Conservation (phyloP, 1,140 invertebrate genomes). For the Drosophila virilis region DNA sequence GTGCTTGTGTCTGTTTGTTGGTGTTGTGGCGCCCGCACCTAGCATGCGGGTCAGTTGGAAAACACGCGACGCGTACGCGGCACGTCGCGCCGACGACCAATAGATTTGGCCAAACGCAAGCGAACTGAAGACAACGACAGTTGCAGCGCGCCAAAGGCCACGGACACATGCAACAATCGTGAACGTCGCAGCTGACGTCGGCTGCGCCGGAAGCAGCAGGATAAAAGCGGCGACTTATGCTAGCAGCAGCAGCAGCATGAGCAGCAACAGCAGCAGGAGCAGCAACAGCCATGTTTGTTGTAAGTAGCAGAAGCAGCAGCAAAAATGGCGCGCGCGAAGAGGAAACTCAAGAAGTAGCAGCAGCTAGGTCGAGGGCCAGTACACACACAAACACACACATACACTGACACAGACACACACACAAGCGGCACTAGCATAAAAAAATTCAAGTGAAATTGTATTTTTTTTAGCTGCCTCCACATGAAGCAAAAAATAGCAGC, state of each 20-base stretch:
- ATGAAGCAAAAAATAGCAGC: constrained; percentile 78
- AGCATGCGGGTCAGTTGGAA: constrained; percentile 24
- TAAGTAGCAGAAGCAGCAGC: constrained; percentile 66
- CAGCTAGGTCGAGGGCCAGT: constrained; percentile 43
- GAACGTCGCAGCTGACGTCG: constrained; percentile 24
- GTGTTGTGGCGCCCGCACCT: constrained; percentile 56
- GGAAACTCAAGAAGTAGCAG: constrained; percentile 77
- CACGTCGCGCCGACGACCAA: constrained; percentile 70
- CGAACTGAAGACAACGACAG: constrained; percentile 77
- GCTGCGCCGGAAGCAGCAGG: constrained; percentile 51
- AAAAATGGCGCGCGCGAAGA: constrained; percentile 77
- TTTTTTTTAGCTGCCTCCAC: constrained; percentile 54
- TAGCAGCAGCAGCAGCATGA: constrained; percentile 26
- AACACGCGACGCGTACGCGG: constrained; percentile 53
- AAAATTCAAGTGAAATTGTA: constrained; percentile 75
- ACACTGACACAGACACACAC: constrained; percentile 24
- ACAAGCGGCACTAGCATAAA: constrained; percentile 57
- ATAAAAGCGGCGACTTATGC: constrained; percentile 63
- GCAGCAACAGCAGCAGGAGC: constrained; percentile 16
- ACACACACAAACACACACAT: constrained; percentile 40
- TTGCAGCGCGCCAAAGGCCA: constrained; percentile 74
- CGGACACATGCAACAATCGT: constrained; percentile 76
- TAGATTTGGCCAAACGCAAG: constrained; percentile 77
- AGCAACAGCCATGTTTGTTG: constrained; percentile 66
- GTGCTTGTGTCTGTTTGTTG: constrained; percentile 1